Evolutionary conservation across 2,888 invertebrate species (phyloP), one percentile per base, ranked within the genome.

Genomic region (Phragmatobia fuliginosa): DNA sequence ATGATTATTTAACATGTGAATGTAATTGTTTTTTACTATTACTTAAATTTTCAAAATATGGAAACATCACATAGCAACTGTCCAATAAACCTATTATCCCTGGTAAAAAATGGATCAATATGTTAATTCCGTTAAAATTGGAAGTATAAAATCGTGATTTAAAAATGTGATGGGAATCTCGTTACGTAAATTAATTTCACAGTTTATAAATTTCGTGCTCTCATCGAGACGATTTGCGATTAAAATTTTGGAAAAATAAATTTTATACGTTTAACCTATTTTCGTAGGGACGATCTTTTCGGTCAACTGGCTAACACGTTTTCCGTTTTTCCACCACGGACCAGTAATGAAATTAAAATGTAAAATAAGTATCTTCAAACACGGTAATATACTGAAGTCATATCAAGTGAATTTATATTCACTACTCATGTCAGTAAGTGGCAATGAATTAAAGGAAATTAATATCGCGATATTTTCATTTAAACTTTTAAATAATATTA

Each of bases 291-390:
- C 66, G 68, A 21, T 74, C 73, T 38, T 72, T 73, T 56, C 71
- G 79, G 72, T 77, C 79, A 77, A 73, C 75, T 28, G 70, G 70
- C 68, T 58, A 66, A 62, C 71, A 65, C 67, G 66, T 76, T 83
- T 77, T 71, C 71, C 74, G 76, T 79, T 75, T 73, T 45, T 49
- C 60, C 70, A 74, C 70, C 72, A 78, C 64, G 70, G 62, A 58
- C 25, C 58, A 32, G 67, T 77, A 83, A 79, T 80, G 77, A 82
- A 79, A 81, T 78, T 66, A 74, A 80, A 70, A 73, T 56, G 75
- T 70, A 68, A 71, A 77, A 80, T 80, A 74, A 77, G 74, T 75
- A 73, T 77, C 72, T 70, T 73, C 70, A 69, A 6, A 67, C 66
- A 41, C 11, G 38, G 52, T 41, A 49, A 61, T 49, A 2, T n/a